Conservation (phyloP, 92 coral and sea anemone species). For the Pocillopora meandrina region DNA sequence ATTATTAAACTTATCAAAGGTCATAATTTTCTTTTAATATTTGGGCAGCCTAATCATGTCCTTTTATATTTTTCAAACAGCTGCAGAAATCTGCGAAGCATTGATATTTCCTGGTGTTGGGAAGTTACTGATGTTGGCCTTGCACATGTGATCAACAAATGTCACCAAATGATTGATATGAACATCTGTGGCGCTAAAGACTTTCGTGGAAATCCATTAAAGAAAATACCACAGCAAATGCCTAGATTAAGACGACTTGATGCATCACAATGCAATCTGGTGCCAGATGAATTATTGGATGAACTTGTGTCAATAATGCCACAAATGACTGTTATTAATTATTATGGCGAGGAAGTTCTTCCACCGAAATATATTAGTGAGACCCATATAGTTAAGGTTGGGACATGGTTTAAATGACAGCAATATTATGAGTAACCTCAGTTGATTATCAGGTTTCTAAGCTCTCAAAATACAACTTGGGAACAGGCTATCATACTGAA, state of each 20-base stretch:
- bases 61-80: constrained; percentile 37
- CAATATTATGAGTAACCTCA: background rate
- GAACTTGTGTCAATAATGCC: constrained; percentile 68
- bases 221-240: constrained; percentile 57
- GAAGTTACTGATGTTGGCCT: constrained; percentile 86
- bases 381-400: background rate
- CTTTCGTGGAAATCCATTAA: constrained; percentile 75
- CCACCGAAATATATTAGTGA: background rate
- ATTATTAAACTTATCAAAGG: too few relatives aligned
- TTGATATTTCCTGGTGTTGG: constrained; percentile 98
- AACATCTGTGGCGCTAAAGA: constrained; percentile 74
- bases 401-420: background rate
- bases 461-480: too few relatives aligned
- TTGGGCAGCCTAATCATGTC: too few relatives aligned
- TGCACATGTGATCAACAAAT: constrained; percentile 58
- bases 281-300: constrained; percentile 78
- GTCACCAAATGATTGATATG: constrained; percentile 63
- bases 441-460: too few relatives aligned
- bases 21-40: too few relatives aligned
- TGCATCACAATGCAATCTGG: constrained; percentile 84
- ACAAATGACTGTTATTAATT: constrained; percentile 65
- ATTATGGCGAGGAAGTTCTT: constrained; percentile 73
- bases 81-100: constrained; percentile 69
- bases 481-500: too few relatives aligned
- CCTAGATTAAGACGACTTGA: constrained; percentile 75